Evolutionary conservation across 2,888 invertebrate species (phyloP), one percentile per base, ranked within the genome.

Genomic region (Willowsia nigromaculata): DNA sequence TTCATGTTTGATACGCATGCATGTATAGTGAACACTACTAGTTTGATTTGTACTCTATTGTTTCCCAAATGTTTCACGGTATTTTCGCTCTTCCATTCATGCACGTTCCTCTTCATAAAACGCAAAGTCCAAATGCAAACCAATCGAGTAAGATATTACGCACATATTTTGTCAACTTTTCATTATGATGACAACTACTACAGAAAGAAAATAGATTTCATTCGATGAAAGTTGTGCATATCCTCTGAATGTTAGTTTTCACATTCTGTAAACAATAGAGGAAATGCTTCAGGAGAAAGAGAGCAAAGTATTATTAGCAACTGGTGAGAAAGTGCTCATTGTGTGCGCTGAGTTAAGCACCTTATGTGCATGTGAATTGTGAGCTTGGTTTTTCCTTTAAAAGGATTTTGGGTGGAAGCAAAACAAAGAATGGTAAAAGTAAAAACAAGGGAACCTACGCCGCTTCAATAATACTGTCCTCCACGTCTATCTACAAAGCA

Each of bases 1-100:
- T 68, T 43, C 6, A 1, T 13, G 15, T n/a, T 68, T 83, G 83
- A 83, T 83, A 68, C n/a, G n/a, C n/a, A n/a, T n/a, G n/a, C n/a
- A n/a, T n/a, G n/a, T n/a, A n/a, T n/a, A n/a, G n/a, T n/a, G n/a
- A n/a, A n/a, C n/a, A n/a, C n/a, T n/a, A n/a, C n/a, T n/a, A n/a
- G n/a, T n/a, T 68, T 83, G 83, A 83, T 83, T 83, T 83, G 83
- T 83, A 65, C 81, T 81, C n/a, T n/a, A 65, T 65, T 65, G 40
- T 40, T 40, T 71, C 65, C 27, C n/a, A n/a, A n/a, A n/a, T n/a
- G 3, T 25, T 50, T 37, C 25, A 22, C 13, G 40, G 4, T n/a
- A n/a, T n/a, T n/a, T n/a, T n/a, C n/a, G n/a, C n/a, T n/a, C n/a
- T n/a, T n/a, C n/a, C n/a, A n/a, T n/a, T n/a, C n/a, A n/a, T n/a